Base-by-base conservation (phyloP, 2,888 invertebrate species). In the Plemyria rubiginata region DNA sequence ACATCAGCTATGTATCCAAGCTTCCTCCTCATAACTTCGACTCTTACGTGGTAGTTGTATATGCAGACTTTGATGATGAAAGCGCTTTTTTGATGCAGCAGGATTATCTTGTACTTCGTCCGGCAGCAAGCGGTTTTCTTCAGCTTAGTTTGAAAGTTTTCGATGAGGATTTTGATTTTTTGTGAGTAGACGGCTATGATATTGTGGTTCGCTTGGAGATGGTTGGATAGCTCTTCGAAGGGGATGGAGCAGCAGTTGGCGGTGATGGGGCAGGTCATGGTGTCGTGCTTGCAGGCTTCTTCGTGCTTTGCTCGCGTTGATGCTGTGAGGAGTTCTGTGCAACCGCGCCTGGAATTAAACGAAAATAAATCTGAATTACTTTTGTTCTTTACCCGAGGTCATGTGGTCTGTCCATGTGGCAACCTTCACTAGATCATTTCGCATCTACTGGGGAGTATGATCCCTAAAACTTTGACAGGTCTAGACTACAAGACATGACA, bases 31-130 rank as follows among this genome's bases (percentile, higher is more conserved):
- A 91, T 92, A 0, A 92, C 88, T 75, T 92, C 92, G 0, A 92
- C 92, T 75, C 83, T 82, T 0, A 93, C 91, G 66, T 91, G 90
- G 65, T 92, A 93, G 66, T 93, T 92, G 77, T 91, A 92, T 55
- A 92, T 90, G 75, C 90, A 92, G 0, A 93, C 90, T 84, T 93
- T 92, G 74, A 93, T 90, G 43, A 92, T 86, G 67, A 93, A 93
- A 12, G 92, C 92, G 73, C 91, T 90, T 75, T 92, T 92, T 66
- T 92, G 87, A 62, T 91, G 85, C 0, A 93, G 80, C 2, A 93
- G 69, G 7, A 92, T 82, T 29, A 93, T 91, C 73, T 92, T 92
- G 78, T 93, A 93, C 68, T 93, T 93, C 0, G 92, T 91, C 76
- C 90, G 78, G 70, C 91, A 91, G 75, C 89, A 92, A 0, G 92